These are phyloP conservation scores for Sebastes dallii DNA, from an alignment of 2,797 vertebrate genomes.

Conservation along the genomic window DNA sequence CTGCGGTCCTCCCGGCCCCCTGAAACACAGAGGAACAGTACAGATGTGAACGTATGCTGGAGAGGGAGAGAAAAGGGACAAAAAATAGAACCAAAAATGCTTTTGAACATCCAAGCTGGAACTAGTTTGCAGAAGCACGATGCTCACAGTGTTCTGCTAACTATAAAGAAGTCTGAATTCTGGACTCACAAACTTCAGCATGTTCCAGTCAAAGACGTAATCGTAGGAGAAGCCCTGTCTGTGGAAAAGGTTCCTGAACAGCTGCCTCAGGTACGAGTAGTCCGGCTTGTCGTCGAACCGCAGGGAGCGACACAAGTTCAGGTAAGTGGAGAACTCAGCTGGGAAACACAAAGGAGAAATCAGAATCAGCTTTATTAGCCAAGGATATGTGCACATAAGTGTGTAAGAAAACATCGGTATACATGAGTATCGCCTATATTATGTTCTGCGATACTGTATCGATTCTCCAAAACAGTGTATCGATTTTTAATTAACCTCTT, in stretches of 20 bases:
- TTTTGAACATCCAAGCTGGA: background rate
- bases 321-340: constrained; percentile 98
- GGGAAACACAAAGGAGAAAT: constrained; percentile 12
- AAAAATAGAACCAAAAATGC: background rate
- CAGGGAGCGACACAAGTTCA: constrained; percentile 96
- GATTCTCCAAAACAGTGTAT: no score
- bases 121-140: no score
- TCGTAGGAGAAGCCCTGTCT: constrained; percentile 98
- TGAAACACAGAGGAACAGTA: constrained; percentile 52
- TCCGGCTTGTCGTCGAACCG: constrained; percentile 97
- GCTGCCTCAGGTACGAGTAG: constrained; percentile 95
- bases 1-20: constrained; percentile 92
- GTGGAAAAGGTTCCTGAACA: constrained; percentile 98
- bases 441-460: no score
- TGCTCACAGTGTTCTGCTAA: constrained; percentile 73
- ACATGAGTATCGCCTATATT: no score
- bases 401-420: no score
- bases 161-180: background rate
- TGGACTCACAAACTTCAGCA: constrained; percentile 95
- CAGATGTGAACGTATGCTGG: background rate
- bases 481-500: no score
- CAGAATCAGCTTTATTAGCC: background rate
- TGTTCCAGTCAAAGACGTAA: constrained; percentile 99
- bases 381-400: background rate
- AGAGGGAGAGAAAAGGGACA: no score